A percentile compares a stretch with the other conserved stretches of the same genome.
phyloP scores from a whole-genome alignment of 2,113 vertebrate species.

The Oophaga pumilio region DNA sequence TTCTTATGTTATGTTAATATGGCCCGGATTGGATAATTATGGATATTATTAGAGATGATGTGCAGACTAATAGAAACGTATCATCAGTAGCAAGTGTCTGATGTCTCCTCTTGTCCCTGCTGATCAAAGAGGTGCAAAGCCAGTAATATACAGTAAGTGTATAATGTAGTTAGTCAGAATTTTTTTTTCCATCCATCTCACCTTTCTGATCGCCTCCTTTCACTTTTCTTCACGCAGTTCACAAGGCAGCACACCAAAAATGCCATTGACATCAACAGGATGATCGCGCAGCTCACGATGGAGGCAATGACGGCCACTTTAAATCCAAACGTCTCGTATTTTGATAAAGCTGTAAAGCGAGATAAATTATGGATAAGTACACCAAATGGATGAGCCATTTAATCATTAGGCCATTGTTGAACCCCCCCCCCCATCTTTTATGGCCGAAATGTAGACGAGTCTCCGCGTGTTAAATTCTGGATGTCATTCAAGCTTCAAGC shows the following conservation, averaged over 20 bases:
- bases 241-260: conserved; percentile 91
- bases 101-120: not conserved
- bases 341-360: conserved; percentile 74
- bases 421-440: not conserved
- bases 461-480: conserved; percentile 1
- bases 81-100: not conserved
- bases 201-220: conserved; percentile 75
- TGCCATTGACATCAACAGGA: conserved; percentile 87
- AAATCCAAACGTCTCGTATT: conserved; percentile 81
- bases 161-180: not conserved
- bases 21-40: too few relatives aligned
- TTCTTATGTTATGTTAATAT: too few relatives aligned
- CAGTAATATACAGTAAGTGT: not conserved
- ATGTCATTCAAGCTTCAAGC: conserved; percentile 43
- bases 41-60: not conserved
- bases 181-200: conserved; percentile 54
- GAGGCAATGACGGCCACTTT: conserved; percentile 85
- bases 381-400: not conserved
- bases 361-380: not conserved
- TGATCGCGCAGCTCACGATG: conserved; percentile 84
- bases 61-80: not conserved
- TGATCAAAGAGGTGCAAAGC: not conserved
- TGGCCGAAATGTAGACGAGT: not conserved
- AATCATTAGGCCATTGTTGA: conserved; percentile 14
- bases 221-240: conserved; percentile 78